Base-by-base conservation (phyloP, 2,113 vertebrate species). In the Gymnorhina tibicen region DNA sequence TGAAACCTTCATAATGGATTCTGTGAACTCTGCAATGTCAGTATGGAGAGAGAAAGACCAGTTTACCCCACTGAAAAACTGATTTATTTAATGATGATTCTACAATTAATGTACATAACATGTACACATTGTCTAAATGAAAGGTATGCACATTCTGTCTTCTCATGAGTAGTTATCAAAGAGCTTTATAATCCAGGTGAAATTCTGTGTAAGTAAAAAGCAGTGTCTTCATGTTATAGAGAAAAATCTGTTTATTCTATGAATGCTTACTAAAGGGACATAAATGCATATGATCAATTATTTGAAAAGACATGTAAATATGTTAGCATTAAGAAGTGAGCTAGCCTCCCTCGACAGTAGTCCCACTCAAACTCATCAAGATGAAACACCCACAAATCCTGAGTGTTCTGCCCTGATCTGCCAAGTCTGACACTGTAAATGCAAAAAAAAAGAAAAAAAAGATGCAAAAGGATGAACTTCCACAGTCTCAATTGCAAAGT, bases 351-450 rank as follows among this genome's bases (percentile, higher is more conserved):
- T 85, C 66, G 76, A 47, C 70, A 85, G 24, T 6, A 82, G 28
- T 69, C 56, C 66, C 56, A 68, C 74, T 82, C 66, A 87, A 80
- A 87, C 9, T 85, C 76, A 56, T 75, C 77, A 82, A 46, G 67
- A 85, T 42, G 53, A 91, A 91, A 96, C 66, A 85, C 82, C 53
- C 89, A 89, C 76, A 89, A 79, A 93, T 50, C 64, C 81, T 62
- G 42, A 91, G 73, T 23, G 13, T 47, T 80, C 75, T 91, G 70
- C 50, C 35, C 42, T 76, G 16, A 88, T 90, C 82, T 94, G 55
- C 67, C 62, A 89, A 72, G 70, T 89, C 87, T 87, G 85, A 83
- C 50, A 35, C 75, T 44, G 53, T 64, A 69, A 96, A 94, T 20
- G 15, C 20, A 82, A 60, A 59, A 50, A 5, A 52, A 55, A 22